Base-by-base conservation (phyloP, 2,113 vertebrate species). In the Seriola rivoliana region DNA sequence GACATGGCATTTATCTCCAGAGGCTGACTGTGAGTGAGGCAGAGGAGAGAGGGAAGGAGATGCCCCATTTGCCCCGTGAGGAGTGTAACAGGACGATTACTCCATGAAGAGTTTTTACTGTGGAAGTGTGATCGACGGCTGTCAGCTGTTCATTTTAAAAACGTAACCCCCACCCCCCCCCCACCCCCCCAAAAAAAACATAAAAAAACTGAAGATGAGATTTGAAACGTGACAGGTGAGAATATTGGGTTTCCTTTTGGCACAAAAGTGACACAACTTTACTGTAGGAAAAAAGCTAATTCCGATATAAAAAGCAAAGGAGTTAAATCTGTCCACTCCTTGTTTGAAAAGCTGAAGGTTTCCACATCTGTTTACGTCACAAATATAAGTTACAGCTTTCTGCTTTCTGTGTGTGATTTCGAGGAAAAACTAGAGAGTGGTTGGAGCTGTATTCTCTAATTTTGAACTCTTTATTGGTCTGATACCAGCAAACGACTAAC, bases 1-100 rank as follows among this genome's bases (percentile, higher is more conserved):
- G 76, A 93, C 91, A 86, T 72, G 90, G 83, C 83, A 62, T 86
- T 91, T 84, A 84, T 89, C 80, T 84, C 44, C 57, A 34, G 70
- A 54, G 86, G 65, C 79, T 74, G 80, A 65, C 17, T 57, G 66
- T 4, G 71, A 80, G 76, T 7, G 10, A 78, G 75, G 58, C 46
- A 80, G 80, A 75, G 65, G 34, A 52, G 84, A 58, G 17, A 57
- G 80, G 52, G 68, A 57, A 50, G 67, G 84, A 76, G 68, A 89
- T 84, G 82, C 58, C 23, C 78, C 46, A 71, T 75, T 78, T 76
- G 85, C 70, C 66, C 58, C 54, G 69, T 74, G 68, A 83, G 82
- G 84, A 89, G 82, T 76, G 67, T 79, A 82, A 83, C 79, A 63
- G 82, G 73, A 69, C 21, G 36, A 72, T 79, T 64, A 32, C 63